Conservation (phyloP, 2,888 invertebrate species). For the Scrobipalpa costella region DNA sequence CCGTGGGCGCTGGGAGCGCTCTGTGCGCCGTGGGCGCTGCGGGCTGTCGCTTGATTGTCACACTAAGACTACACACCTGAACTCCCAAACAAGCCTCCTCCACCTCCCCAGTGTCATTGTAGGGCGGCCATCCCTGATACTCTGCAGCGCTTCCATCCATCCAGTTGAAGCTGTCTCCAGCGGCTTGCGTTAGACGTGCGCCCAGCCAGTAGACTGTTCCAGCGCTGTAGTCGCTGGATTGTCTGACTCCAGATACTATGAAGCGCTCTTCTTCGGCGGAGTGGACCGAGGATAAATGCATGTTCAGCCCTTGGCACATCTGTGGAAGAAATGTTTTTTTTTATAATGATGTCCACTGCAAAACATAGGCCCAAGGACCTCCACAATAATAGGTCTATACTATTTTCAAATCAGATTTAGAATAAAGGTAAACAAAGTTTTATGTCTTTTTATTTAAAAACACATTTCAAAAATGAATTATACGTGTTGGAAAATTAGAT, state of each 20-base stretch:
- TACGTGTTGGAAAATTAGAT: no score
- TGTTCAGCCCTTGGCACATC: constrained; percentile 87
- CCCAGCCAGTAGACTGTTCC: constrained; percentile 89
- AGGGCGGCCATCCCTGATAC: constrained; percentile 85
- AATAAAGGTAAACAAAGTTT: no score
- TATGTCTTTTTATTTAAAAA: no score
- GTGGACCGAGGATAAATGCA: constrained; percentile 85
- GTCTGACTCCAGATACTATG: constrained; percentile 84
- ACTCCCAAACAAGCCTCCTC: constrained; percentile 67
- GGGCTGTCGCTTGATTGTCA: no score
- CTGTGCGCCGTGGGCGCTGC: no score
- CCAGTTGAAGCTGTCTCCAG: constrained; percentile 75
- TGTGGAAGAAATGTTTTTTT: constrained; percentile 39
- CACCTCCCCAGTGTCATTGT: constrained; percentile 69
- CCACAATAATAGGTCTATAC: no score
- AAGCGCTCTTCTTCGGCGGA: constrained; percentile 86
- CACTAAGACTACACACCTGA: constrained; percentile 51
- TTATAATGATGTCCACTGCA: no score
- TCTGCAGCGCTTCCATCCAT: constrained; percentile 82
- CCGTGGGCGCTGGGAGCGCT: no score
- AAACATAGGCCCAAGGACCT: no score
- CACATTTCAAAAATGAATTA: no score
- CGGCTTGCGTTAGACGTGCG: constrained; percentile 59
- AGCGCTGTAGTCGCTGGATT: constrained; percentile 86
- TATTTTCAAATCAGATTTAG: no score